Base-by-base conservation (phyloP, 2,797 vertebrate genomes). In the Chanos chanos region DNA sequence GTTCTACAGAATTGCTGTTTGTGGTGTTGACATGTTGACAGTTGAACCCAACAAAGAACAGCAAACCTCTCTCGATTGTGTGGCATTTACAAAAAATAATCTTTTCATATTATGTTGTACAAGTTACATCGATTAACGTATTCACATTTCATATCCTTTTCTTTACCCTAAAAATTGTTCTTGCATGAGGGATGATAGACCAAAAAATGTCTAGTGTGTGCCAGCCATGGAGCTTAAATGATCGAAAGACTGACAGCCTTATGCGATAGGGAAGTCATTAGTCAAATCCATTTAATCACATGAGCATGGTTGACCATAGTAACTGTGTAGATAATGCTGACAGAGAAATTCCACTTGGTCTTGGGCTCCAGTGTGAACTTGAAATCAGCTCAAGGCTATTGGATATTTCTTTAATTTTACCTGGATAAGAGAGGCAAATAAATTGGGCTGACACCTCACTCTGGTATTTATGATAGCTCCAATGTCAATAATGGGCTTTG, bases 351-450 rank as follows among this genome's bases (percentile, higher is more conserved):
- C 81, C 77, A 75, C 22, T 66, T 81, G 83, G 83, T 83, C 85
- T 77, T 82, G 66, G 28, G 76, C 79, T 74, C 77, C 76, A 77
- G 75, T 79, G 79, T 84, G 85, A 87, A 87, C 87, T 87, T 87
- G 84, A 84, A 84, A 87, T 85, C 84, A 83, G 85, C 85, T 89
- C 86, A 87, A 89, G 86, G 87, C 86, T 87, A 86, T 80, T 80
- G 79, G 36, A 15, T 31, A 47, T 27, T 41, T 33, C 51, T 18
- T 24, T 51, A 40, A 51, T 19, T n/a, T n/a, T n/a, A 18, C 18
- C 58, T 16, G 47, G 36, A 47, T 81, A 75, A 64, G 66, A 81
- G 82, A 82, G 78, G 73, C 80, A 84, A 86, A 84, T 84, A 87
- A 88, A 86, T 87, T 83, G 83, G 81, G 81, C 82, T 84, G 87